phyloP scores from a whole-genome alignment of 2,888 invertebrate species.

The Rhagophthalmus giganteus region DNA sequence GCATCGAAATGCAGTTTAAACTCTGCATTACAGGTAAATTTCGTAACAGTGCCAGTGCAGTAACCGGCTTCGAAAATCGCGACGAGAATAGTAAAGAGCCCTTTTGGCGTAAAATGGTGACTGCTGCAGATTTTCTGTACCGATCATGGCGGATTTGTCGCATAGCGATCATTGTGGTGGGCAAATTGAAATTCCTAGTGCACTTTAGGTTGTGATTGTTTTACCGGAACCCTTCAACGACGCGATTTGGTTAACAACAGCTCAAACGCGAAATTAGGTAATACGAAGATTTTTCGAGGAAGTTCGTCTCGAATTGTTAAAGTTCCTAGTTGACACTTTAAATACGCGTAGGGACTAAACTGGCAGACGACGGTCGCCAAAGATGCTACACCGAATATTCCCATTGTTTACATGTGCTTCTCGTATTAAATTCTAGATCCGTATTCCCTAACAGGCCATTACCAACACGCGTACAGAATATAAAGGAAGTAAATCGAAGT shows the following conservation, averaged over 20 bases:
- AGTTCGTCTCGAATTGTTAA: too few relatives aligned
- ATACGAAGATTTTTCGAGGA: too few relatives aligned
- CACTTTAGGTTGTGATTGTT: slow-evolving; percentile 21
- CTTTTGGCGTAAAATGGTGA: slow-evolving; percentile 29
- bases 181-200: slow-evolving; percentile 29
- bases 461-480: slow-evolving; percentile 27
- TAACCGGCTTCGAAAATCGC: slow-evolving; percentile 23
- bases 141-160: slow-evolving; percentile 19
- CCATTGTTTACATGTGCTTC: slow-evolving; percentile 26
- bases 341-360: slow-evolving; percentile 4
- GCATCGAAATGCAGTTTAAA: slow-evolving; percentile 12
- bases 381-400: slow-evolving; percentile 17
- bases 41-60: slow-evolving; percentile 2
- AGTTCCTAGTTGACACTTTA: not conserved
- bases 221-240: slow-evolving; percentile 1
- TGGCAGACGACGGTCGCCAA: slow-evolving; percentile 14
- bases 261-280: too few relatives aligned
- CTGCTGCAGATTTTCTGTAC: slow-evolving; percentile 26
- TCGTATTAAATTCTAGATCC: slow-evolving; percentile 27
- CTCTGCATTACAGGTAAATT: slow-evolving; percentile 21
- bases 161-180: slow-evolving; percentile 27
- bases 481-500: slow-evolving; percentile 23
- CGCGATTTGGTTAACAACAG: slow-evolving; percentile 5
- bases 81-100: too few relatives aligned
- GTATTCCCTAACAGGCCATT: slow-evolving; percentile 30